Percentiles rank a stretch among this genome's conserved stretches.
Conservation (phyloP, 2,797 vertebrate species). For the Rhyacichthys aspro region DNA sequence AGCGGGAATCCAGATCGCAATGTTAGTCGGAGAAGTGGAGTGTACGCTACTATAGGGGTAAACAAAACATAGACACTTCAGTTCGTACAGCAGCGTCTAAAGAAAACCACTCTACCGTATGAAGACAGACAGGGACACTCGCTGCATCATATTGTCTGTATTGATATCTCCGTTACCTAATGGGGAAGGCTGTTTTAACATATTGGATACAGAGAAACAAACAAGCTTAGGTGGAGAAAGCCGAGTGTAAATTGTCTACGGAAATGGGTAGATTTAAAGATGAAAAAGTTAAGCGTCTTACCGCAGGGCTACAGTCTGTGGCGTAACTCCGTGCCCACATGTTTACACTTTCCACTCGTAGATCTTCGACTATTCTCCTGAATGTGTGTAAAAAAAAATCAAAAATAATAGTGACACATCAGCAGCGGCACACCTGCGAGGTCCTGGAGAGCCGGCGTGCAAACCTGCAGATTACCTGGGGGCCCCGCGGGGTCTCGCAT, state of each 20-base stretch:
- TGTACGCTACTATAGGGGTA: too few species aligned
- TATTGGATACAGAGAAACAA: too few species aligned
- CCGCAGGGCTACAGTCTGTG: slow-evolving; percentile 13
- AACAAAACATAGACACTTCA: too few species aligned
- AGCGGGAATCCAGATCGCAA: slow-evolving; percentile 22
- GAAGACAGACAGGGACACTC: too few species aligned
- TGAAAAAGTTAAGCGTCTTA: slow-evolving; percentile 25
- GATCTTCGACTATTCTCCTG: slow-evolving; percentile 14
- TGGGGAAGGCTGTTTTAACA: too few species aligned
- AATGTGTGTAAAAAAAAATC: slow-evolving; percentile 7
- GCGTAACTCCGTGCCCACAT: slow-evolving; percentile 9
- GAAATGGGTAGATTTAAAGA: slow-evolving; percentile 33
- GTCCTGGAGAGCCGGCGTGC: slow-evolving; percentile 43
- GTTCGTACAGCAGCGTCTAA: too few species aligned
- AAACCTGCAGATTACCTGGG: slow-evolving; percentile 65
- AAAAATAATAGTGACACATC: slow-evolving; percentile 45
- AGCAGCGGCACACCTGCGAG: slow-evolving; percentile 55
- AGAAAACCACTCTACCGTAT: too few species aligned
- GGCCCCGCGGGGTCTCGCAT: slow-evolving; percentile 53
- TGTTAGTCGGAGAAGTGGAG: background rate
- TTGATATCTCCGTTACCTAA: too few species aligned
- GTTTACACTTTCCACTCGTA: slow-evolving; percentile 14
- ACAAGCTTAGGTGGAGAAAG: too few species aligned
- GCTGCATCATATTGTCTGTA: too few species aligned
- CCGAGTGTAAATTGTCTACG: slow-evolving; percentile 14